phyloP scores from a whole-genome alignment of 2,888 invertebrate genomes.

The Amitus sp. region DNA sequence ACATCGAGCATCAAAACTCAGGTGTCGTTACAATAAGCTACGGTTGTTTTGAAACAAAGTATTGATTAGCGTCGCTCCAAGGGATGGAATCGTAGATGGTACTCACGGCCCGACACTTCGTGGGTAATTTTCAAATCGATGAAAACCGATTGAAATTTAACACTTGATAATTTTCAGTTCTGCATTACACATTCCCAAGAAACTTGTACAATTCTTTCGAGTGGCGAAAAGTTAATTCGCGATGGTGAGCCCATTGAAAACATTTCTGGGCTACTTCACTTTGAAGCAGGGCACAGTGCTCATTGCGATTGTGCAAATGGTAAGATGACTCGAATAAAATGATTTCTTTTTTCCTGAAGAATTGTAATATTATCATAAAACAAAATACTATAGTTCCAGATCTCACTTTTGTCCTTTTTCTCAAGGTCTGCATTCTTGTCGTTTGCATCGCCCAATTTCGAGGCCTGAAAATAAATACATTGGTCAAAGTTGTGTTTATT shows the following conservation, averaged over 20 bases:
- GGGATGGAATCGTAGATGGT: slow-evolving; percentile 18
- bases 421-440: not conserved
- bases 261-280: slow-evolving; percentile 60
- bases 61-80: slow-evolving; percentile 32
- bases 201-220: not conserved
- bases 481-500: not conserved
- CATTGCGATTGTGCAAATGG: slow-evolving; percentile 65
- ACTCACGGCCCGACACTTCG: not conserved
- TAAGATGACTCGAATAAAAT: too few species aligned
- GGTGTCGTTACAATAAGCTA: slow-evolving; percentile 60
- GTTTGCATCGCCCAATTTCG: not conserved
- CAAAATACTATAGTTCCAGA: not conserved
- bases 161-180: too few species aligned
- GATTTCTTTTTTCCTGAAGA: too few species aligned
- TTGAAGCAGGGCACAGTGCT: slow-evolving; percentile 64
- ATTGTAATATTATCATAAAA: not conserved
- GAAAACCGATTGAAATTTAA: too few species aligned
- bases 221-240: slow-evolving; percentile 25
- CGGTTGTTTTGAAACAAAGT: slow-evolving; percentile 45
- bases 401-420: slow-evolving; percentile 21
- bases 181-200: not conserved
- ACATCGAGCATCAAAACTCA: too few species aligned
- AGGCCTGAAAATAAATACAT: not conserved
- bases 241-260: slow-evolving; percentile 57
- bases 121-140: not conserved